Percentiles rank a stretch among this genome's conserved stretches.
phyloP scores from a whole-genome alignment of 2,888 invertebrate genomes.

The Tigriopus californicus region DNA sequence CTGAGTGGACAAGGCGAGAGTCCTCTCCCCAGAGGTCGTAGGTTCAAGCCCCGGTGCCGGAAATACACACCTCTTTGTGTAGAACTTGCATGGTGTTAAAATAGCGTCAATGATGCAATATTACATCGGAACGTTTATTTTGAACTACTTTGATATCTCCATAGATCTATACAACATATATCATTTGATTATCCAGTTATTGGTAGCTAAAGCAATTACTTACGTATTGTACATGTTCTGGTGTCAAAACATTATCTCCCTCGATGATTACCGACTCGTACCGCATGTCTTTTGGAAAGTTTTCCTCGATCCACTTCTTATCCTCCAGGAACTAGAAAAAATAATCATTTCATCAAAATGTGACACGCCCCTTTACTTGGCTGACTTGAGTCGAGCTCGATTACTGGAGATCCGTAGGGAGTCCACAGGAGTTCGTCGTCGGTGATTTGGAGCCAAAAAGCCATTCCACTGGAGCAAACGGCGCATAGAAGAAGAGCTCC shows the following conservation, averaged over 20 bases:
- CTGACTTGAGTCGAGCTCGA: not conserved
- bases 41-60: no score
- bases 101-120: no score
- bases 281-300: constrained; percentile 1
- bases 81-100: no score
- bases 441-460: not conserved
- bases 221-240: not conserved
- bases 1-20: no score
- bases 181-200: no score
- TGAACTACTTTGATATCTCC: no score
- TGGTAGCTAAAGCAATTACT: not conserved
- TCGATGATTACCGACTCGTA: not conserved
- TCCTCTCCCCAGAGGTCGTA: no score
- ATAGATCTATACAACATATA: no score
- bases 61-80: no score
- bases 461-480: not conserved
- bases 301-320: not conserved
- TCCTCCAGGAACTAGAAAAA: constrained; percentile 1
- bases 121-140: no score
- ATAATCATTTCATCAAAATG: not conserved
- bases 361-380: not conserved
- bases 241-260: not conserved
- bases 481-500: not conserved
- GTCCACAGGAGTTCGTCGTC: constrained; percentile 1
- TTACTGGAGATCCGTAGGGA: not conserved